These are phyloP conservation scores for Aphelinus certus DNA, from an alignment of 1,140 invertebrate species.

Conservation along the genomic window DNA sequence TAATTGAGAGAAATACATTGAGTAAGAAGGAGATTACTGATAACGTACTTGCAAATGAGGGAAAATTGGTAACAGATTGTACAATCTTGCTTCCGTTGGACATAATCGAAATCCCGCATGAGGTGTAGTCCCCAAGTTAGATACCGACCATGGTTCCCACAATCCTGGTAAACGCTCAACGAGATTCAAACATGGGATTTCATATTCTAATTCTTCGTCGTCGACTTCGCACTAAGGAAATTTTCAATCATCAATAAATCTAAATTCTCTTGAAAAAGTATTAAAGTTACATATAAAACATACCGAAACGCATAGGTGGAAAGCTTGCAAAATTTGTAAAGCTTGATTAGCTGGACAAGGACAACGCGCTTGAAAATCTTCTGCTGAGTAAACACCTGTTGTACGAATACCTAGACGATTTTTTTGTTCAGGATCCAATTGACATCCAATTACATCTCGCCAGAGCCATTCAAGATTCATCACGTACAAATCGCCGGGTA, in stretches of 20 bases:
- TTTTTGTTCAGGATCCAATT: conserved; percentile 76
- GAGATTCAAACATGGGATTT: conserved; percentile 84
- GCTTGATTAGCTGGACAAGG: conserved; percentile 79
- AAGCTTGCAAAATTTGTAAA: conserved; percentile 74
- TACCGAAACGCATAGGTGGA: conserved; percentile 77
- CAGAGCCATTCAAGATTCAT: conserved; percentile 81
- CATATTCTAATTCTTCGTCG: conserved; percentile 78
- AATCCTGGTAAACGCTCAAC: conserved; percentile 77
- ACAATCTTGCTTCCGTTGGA: conserved; percentile 68
- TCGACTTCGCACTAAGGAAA: conserved; percentile 75
- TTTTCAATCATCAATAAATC: background rate
- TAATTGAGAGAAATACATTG: background rate
- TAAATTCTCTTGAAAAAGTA: background rate
- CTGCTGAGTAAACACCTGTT: conserved; percentile 80
- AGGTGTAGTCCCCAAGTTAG: conserved; percentile 64
- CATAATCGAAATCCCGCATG: conserved; percentile 77
- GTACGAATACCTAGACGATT: conserved; percentile 70
- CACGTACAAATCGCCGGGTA: conserved; percentile 75
- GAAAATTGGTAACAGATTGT: conserved; percentile 75
- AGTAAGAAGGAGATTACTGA: background rate
- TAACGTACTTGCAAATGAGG: conserved; percentile 73
- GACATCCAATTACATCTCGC: conserved; percentile 75
- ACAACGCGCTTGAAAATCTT: conserved; percentile 82
- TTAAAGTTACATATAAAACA: conserved; percentile 22
- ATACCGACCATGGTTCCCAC: conserved; percentile 76